phyloP scores from a whole-genome alignment of 2,888 invertebrate genomes.

The Spicauda simplicius region DNA sequence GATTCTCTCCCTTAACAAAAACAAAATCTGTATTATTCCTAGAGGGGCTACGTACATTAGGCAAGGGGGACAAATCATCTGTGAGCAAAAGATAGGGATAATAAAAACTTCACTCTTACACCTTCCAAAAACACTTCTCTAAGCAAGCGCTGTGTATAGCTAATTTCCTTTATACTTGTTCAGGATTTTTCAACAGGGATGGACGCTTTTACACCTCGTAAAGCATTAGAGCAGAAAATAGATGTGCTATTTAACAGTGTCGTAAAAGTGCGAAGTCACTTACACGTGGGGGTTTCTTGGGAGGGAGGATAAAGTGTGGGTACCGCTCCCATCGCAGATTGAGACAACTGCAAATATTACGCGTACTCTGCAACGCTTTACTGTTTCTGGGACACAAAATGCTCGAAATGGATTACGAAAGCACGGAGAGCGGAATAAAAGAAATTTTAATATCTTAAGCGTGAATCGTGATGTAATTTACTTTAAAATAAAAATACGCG shows the following conservation, averaged over 20 bases:
- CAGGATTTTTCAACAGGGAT: background rate
- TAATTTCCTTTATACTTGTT: conserved; percentile 4
- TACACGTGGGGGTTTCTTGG: conserved; percentile 32
- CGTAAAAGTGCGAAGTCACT: conserved; percentile 30
- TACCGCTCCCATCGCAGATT: background rate
- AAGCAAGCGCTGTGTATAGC: background rate
- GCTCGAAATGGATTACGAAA: conserved; percentile 6
- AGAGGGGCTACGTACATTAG: conserved; percentile 15
- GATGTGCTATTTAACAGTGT: conserved; percentile 31
- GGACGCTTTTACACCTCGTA: conserved; percentile 7
- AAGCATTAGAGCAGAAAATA: conserved; percentile 28
- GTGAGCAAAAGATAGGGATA: conserved; percentile 1
- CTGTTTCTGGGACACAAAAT: conserved; percentile 9
- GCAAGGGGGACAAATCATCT: conserved; percentile 16
- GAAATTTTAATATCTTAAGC: conserved; percentile 22
- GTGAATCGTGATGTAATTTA: conserved; percentile 12
- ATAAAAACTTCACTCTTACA: background rate
- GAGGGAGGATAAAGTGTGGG: background rate
- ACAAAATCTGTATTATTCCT: conserved; percentile 31
- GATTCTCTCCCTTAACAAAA: conserved; percentile 27
- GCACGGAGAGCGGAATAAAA: background rate
- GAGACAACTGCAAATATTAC: conserved; percentile 12
- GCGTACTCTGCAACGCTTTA: background rate
- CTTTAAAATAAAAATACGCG: conserved; percentile 1
- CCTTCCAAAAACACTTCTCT: background rate